Base-by-base conservation (phyloP, 2,888 invertebrate genomes). In the Mesorhabditis belari region DNA sequence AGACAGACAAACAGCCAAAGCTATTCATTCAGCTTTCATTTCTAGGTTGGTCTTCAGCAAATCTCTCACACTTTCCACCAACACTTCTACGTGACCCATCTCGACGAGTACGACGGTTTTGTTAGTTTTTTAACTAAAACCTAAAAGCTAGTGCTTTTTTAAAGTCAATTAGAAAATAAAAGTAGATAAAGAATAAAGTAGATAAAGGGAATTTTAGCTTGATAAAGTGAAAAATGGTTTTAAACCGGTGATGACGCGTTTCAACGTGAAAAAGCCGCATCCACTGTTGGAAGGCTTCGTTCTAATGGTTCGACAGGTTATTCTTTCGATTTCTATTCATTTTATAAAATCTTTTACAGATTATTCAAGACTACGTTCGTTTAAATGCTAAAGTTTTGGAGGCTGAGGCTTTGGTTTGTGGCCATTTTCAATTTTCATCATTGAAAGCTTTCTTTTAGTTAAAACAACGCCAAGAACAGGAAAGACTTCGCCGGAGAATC, bases 301-400 rank as follows among this genome's bases (percentile, higher is more conserved):
- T n/a, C 12, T 35, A n/a, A 17, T 35, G 44, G 44, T 35, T 35
- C 44, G 44, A n/a, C 44, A 35, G 44, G 44, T 35, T 9, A 35
- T 19, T 55, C 49, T 59, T 49, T 5, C 5, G n/a, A 21, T 23
- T 49, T 61, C 61, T 24, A 49, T 50, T 28, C 52, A 24, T 35
- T n/a, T 51, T 23, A 51, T 28, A 17, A 29, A 4, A 19, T 5
- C 26, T 54, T 51, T 57, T 63, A 17, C 55, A 69, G 69, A 71
- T 69, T 6, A 57, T 65, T 6, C 63, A 66, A 28, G 62, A 67
- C 54, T 71, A 67, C 49, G 71, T 65, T n/a, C 56, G 57, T 9
- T 49, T 71, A 21, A 58, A 62, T 1, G 71, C 66, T 57, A 68
- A 68, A 2, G 71, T 69, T 3, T 49, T 35, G 51, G 29, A 59